phyloP scores from a whole-genome alignment of 2,797 vertebrate genomes.

The Nannoperca australis region DNA sequence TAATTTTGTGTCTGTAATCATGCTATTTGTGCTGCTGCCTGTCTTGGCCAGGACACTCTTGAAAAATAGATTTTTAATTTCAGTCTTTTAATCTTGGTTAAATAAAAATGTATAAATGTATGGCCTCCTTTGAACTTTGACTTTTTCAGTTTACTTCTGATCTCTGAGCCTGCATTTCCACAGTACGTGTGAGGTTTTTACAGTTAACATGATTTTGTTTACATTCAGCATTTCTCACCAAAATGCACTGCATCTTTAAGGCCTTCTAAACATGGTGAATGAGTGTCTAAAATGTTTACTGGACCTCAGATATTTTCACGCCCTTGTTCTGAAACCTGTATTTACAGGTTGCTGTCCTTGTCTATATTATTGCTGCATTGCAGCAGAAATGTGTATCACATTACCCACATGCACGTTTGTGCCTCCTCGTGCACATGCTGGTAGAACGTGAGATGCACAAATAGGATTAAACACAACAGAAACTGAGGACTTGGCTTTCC shows the following conservation, averaged over 20 bases:
- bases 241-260: background rate
- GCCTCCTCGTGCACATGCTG: background rate
- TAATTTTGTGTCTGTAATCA: too few species aligned
- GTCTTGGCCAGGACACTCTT: too few species aligned
- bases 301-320: background rate
- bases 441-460: background rate
- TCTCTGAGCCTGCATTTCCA: background rate
- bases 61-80: too few species aligned
- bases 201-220: slow-evolving; percentile 40
- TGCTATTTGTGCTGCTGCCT: too few species aligned
- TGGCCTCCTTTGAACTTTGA: background rate
- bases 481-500: background rate
- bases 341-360: background rate
- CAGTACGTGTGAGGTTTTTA: background rate
- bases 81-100: too few species aligned
- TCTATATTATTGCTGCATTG: background rate
- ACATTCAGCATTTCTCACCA: slow-evolving; percentile 20
- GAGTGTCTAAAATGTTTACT: background rate
- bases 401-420: background rate
- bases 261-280: background rate
- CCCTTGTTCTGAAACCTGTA: background rate
- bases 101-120: too few species aligned
- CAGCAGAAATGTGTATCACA: background rate
- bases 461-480: background rate
- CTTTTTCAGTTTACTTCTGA: background rate